phyloP scores from a whole-genome alignment of 2,888 invertebrate species.

The Dicyrtomina minuta region DNA sequence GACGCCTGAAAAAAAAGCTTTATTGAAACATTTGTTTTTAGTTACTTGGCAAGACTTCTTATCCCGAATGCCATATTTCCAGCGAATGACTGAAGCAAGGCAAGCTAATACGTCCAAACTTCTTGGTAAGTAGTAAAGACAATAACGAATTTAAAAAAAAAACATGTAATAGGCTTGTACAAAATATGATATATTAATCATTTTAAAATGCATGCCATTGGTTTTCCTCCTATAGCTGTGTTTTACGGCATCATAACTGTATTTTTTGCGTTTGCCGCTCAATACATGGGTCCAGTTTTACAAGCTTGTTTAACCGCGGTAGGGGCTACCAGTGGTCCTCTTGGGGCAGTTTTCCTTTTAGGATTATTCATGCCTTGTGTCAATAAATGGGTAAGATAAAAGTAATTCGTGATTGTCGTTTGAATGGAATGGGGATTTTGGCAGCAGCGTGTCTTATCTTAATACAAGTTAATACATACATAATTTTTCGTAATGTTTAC shows the following conservation, averaged over 20 bases:
- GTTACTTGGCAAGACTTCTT: conserved; percentile 51
- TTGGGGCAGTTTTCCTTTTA: conserved; percentile 46
- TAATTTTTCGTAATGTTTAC: too few species aligned
- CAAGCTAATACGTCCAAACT: conserved; percentile 68
- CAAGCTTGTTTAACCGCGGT: conserved; percentile 22
- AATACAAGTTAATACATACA: too few species aligned
- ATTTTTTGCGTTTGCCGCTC: conserved; percentile 40
- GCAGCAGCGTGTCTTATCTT: too few species aligned
- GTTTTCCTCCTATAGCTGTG: conserved; percentile 37
- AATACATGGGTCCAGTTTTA: conserved; percentile 42
- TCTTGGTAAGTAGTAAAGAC: conserved; percentile 57
- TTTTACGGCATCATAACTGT: conserved; percentile 45
- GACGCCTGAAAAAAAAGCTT: too few species aligned
- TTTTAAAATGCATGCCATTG: too few species aligned
- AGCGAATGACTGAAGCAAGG: conserved; percentile 60
- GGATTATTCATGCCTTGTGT: conserved; percentile 50
- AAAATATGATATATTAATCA: background rate
- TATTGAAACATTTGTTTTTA: too few species aligned
- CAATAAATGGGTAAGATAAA: conserved; percentile 40
- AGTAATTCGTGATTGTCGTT: background rate
- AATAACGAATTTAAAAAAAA: background rate
- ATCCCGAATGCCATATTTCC: conserved; percentile 64
- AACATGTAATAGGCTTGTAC: background rate
- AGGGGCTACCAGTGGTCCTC: conserved; percentile 47
- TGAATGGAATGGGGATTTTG: too few species aligned